Base-by-base conservation (phyloP, 2,888 invertebrate species). In the Embidobia sp. region DNA sequence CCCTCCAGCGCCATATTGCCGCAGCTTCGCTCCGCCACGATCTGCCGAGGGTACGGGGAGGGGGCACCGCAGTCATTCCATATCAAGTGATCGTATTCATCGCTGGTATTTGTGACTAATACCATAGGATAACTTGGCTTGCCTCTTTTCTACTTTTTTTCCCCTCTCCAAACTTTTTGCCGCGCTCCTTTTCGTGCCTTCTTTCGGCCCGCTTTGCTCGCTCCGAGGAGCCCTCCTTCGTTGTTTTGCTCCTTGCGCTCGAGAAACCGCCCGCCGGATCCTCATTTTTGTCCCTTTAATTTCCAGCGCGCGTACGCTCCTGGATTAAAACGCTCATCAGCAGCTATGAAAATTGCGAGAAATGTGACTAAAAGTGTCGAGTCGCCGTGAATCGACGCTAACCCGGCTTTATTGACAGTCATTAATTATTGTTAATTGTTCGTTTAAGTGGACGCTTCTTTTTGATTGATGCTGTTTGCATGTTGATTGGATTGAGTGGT, bases 1-100 rank as follows among this genome's bases (percentile, higher is more conserved):
- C 85, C 84, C 84, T 80, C 83, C 78, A 82, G 78, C 81, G 83
- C 84, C 85, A 85, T 85, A 59, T 85, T 85, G 81, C 76, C 66
- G 46, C 76, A 72, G 70, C 70, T 63, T 72, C 46, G 53, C 61
- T 72, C 61, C 53, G 61, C 70, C 61, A 42, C 70, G 18, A 70
- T 70, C 70, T 70, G 61, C 53, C 15, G 3, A 29, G 61, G 61
- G 49, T 18, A 33, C 27, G 69, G 37, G 51, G 61, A 46, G 46
- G 70, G 70, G 70, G 53, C 57, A 33, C 19, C 44, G 49, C 42
- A 59, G 55, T 57, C 64, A 51, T 55, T 48, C 55, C 63, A 48
- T 55, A 73, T 73, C 73, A 73, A 73, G 53, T 63, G 69, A 49
- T 59, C 63, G 63, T 55, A 61, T 63, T 55, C 63, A 48, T 44